These are phyloP conservation scores for Schizothorax lantsangensis DNA, from an alignment of 2,797 vertebrate genomes.

Conservation along the genomic window DNA sequence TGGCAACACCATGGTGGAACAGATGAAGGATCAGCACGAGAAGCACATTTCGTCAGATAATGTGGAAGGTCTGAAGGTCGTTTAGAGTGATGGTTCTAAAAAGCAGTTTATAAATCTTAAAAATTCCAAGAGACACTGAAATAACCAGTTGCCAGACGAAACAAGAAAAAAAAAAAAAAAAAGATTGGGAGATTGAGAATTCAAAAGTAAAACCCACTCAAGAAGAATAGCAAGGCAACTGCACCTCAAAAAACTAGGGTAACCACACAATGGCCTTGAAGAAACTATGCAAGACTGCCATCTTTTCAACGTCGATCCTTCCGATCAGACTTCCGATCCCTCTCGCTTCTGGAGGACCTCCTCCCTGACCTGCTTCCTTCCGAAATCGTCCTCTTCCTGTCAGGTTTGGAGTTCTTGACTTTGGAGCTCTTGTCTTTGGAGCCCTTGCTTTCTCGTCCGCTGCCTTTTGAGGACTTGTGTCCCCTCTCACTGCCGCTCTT, in stretches of 20 bases:
- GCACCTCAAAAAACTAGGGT: background rate
- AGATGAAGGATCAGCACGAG: constrained; percentile 9
- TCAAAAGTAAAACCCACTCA: constrained; percentile 71
- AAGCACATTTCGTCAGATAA: constrained; percentile 16
- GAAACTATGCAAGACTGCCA: constrained; percentile 50
- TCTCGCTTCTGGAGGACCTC: constrained; percentile 89
- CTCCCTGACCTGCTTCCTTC: constrained; percentile 87
- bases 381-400: constrained; percentile 84
- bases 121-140: constrained; percentile 78
- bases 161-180: constrained; percentile 23
- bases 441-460: constrained; percentile 85
- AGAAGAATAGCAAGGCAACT: background rate
- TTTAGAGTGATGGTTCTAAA: constrained; percentile 33
- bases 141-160: constrained; percentile 80
- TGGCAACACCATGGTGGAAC: background rate
- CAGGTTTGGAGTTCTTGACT: constrained; percentile 83
- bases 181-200: constrained; percentile 38
- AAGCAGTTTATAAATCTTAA: constrained; percentile 51
- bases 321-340: constrained; percentile 97
- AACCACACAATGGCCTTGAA: constrained; percentile 35
- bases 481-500: constrained; percentile 81
- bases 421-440: constrained; percentile 90
- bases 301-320: constrained; percentile 90
- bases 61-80: background rate
- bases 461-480: constrained; percentile 85